Conservation (phyloP, 2,888 invertebrate species). For the Meloe dianella region DNA sequence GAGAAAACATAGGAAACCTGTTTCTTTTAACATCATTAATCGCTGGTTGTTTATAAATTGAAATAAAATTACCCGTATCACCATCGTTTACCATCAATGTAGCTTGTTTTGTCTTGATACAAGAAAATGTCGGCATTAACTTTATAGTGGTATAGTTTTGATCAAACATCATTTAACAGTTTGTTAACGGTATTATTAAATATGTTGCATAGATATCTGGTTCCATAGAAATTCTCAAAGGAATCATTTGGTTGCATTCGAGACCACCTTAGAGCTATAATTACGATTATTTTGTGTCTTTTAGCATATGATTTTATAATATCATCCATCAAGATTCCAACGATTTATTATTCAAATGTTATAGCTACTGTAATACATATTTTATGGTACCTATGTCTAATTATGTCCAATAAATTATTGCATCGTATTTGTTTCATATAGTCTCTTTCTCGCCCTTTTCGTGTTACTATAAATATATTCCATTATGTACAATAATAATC, state of each 20-base stretch:
- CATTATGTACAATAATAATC: background rate
- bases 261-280: background rate
- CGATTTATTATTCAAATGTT: slow-evolving; percentile 3
- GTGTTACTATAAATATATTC: background rate
- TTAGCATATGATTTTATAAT: background rate
- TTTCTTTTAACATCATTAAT: background rate
- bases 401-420: slow-evolving; percentile 26
- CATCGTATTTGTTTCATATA: background rate
- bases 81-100: slow-evolving; percentile 7
- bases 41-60: slow-evolving; percentile 9
- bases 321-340: background rate
- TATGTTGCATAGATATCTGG: background rate
- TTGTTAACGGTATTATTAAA: background rate
- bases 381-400: slow-evolving; percentile 20
- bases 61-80: slow-evolving; percentile 12
- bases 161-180: slow-evolving; percentile 1
- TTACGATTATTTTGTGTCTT: background rate
- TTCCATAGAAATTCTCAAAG: background rate
- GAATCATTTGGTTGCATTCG: background rate
- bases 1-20: background rate
- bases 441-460: background rate
- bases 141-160: background rate
- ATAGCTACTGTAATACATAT: slow-evolving; percentile 25
- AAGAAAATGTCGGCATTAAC: background rate
- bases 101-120: background rate